Evolutionary conservation across 2,888 invertebrate species (phyloP), one percentile per base, ranked within the genome.

Genomic region (Drosophila parthenogenetica): DNA sequence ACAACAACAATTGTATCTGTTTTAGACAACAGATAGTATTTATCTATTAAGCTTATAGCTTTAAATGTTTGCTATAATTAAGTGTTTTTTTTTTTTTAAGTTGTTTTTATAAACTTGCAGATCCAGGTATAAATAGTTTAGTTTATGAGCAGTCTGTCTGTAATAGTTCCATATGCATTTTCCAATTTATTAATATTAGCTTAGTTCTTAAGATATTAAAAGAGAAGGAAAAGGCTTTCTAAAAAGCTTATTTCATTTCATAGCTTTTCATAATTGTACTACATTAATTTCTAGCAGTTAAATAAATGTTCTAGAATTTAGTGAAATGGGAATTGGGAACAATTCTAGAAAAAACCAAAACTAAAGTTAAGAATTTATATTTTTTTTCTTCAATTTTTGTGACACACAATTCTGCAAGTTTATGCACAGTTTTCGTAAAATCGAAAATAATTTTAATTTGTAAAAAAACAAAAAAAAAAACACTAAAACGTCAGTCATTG

Each of bases 401-500:
- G 25, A 22, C 22, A 25, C n/a, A 7, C n/a, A 16, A 39, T 14
- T 45, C 46, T 68, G 71, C 71, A 74, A 57, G 75, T 43, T 46
- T 51, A 32, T 66, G 16, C 29, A 14, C 5, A 19, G 10, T 19
- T 13, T 55, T 58, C 57, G 76, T 46, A 16, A 2, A 7, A 43
- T 43, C 58, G 63, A 48, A 39, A 16, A 17, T 5, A 14, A 22
- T 58, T 61, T 43, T 43, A 13, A 19, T 13, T 69, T 50, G 10
- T 25, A 37, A 60, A 29, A 5, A 25, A 25, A 25, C 0, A 2
- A 25, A 25, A 25, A 25, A 25, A 5, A 25, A 25, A 22, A 22
- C 22, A 22, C 22, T 1, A 25, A 29, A 62, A 71, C 77, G 81
- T 83, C 84, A 84, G 81, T 87, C 71, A 81, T 81, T 82, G 88